Percentiles rank a stretch among this genome's conserved stretches.
phyloP scores from a whole-genome alignment of 2,888 invertebrate genomes.

The Pachycephus smyrnensis region DNA sequence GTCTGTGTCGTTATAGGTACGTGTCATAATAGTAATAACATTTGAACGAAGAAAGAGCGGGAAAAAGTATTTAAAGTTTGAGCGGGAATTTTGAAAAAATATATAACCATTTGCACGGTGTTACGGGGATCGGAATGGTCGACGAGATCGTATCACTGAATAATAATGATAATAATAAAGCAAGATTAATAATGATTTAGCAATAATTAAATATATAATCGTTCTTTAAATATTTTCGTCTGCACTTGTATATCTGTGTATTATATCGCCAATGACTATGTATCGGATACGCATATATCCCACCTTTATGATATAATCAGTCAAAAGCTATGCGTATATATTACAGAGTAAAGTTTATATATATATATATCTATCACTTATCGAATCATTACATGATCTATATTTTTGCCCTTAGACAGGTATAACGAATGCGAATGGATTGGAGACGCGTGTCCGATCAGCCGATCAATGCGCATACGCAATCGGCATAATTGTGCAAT shows the following conservation, averaged over 20 bases:
- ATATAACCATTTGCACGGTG: neutral
- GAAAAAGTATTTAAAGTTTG: neutral
- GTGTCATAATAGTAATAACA: neutral
- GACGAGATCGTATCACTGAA: neutral
- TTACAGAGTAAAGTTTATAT: slow-evolving; percentile 32
- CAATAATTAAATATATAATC: neutral
- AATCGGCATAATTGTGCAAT: neutral
- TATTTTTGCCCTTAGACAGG: slow-evolving; percentile 30
- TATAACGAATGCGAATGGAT: neutral
- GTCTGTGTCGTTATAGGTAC: neutral
- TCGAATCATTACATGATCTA: slow-evolving; percentile 45
- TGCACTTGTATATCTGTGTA: slow-evolving; percentile 12
- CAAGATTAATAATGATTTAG: too few relatives aligned
- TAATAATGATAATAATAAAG: neutral
- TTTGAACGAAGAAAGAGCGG: neutral
- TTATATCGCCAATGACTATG: slow-evolving; percentile 17
- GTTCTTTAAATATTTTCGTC: slow-evolving; percentile 6
- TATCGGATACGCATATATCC: too few relatives aligned
- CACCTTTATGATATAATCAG: slow-evolving; percentile 60
- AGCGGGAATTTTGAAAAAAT: neutral
- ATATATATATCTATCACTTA: slow-evolving; percentile 9
- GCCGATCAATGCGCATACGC: neutral
- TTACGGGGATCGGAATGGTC: neutral
- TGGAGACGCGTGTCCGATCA: neutral
- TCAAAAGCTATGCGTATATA: slow-evolving; percentile 62